A percentile compares a stretch with the other conserved stretches of the same genome.
phyloP scores from a whole-genome alignment of 2,797 vertebrate species.

The Cottoperca gobio region DNA sequence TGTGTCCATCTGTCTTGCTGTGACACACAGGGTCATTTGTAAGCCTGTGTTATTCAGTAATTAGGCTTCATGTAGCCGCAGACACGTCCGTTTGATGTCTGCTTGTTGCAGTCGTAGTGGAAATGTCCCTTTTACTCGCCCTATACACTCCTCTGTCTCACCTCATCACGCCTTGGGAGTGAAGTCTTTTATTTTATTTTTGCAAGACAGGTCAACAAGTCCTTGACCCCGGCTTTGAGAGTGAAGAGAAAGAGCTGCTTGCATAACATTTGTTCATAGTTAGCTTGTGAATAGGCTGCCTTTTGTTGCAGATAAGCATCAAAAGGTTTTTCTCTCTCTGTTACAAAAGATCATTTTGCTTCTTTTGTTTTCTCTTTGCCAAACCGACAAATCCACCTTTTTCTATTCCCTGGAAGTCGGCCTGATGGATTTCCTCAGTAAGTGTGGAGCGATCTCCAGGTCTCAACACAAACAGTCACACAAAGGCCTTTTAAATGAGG shows the following conservation, averaged over 20 bases:
- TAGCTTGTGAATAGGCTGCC: conserved; percentile 22
- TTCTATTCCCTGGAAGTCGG: conserved; percentile 32
- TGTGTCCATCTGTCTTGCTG: conserved; percentile 44
- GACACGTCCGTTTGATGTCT: conserved; percentile 34
- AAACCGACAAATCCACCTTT: conserved; percentile 28
- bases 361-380: neutral
- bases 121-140: conserved; percentile 33
- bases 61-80: conserved; percentile 35
- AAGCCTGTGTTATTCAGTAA: conserved; percentile 39
- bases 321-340: conserved; percentile 40
- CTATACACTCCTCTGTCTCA: conserved; percentile 2
- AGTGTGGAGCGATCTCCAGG: neutral
- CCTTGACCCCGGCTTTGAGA: conserved; percentile 57
- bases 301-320: conserved; percentile 56
- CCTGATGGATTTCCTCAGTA: conserved; percentile 34
- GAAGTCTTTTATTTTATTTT: conserved; percentile 15
- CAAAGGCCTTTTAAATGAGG: conserved; percentile 7
- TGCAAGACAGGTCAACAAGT: conserved; percentile 54
- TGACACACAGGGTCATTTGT: conserved; percentile 45
- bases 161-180: conserved; percentile 25
- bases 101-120: conserved; percentile 19
- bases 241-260: conserved; percentile 50
- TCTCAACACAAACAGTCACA: conserved; percentile 36
- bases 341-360: conserved; percentile 34
- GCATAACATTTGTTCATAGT: conserved; percentile 42